These are phyloP conservation scores for Darevskia mixta DNA, from an alignment of 2,797 vertebrate genomes.

Conservation along the genomic window DNA sequence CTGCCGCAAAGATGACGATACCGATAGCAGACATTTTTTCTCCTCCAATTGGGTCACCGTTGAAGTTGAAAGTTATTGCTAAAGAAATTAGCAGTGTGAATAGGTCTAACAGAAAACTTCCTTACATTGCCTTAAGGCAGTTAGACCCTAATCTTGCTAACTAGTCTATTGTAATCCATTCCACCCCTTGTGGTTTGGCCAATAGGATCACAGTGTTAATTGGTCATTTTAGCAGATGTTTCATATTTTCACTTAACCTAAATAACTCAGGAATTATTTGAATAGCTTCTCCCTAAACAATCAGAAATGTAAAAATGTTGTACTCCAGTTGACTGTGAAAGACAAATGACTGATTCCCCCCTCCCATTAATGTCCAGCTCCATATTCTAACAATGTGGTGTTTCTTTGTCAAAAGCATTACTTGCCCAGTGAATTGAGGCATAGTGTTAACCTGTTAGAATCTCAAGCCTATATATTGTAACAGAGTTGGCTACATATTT, in stretches of 20 bases:
- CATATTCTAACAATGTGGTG: slow-evolving; percentile 29
- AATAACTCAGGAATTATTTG: slow-evolving; percentile 80
- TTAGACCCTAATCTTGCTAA: slow-evolving; percentile 45
- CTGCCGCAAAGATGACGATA: slow-evolving; percentile 35
- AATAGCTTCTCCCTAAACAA: slow-evolving; percentile 64
- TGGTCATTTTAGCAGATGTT: slow-evolving; percentile 13
- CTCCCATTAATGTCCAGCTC: slow-evolving; percentile 39
- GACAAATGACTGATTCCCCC: slow-evolving; percentile 42
- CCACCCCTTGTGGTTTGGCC: slow-evolving; percentile 25
- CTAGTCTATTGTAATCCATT: slow-evolving; percentile 3
- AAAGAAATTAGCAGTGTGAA: slow-evolving; percentile 48
- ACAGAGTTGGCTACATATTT: slow-evolving; percentile 83
- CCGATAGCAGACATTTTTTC: neutral
- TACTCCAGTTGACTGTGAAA: slow-evolving; percentile 44
- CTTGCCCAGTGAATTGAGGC: slow-evolving; percentile 65
- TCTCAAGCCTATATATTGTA: slow-evolving; percentile 79
- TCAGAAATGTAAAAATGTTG: slow-evolving; percentile 57
- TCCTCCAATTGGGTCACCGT: slow-evolving; percentile 26
- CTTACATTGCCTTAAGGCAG: slow-evolving; percentile 52
- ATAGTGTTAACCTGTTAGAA: slow-evolving; percentile 75
- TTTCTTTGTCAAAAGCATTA: slow-evolving; percentile 64
- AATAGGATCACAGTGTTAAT: slow-evolving; percentile 43
- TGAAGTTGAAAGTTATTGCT: slow-evolving; percentile 53
- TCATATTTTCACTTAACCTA: slow-evolving; percentile 56
- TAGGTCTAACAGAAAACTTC: slow-evolving; percentile 48